These are phyloP conservation scores for Anguilla obscura DNA, from an alignment of 2,797 vertebrate genomes.

Conservation along the genomic window DNA sequence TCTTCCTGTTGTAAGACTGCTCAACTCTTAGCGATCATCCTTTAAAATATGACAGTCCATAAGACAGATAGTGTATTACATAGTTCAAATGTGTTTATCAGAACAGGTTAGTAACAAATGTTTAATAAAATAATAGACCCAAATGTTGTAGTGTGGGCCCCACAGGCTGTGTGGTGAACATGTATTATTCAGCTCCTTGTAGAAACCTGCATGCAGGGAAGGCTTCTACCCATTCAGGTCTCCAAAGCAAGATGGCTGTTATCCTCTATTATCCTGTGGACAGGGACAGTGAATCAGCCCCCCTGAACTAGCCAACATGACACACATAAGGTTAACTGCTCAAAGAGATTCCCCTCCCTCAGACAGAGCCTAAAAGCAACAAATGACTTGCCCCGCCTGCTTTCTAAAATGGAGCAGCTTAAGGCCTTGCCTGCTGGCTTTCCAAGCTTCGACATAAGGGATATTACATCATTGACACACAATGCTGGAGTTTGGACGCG, in stretches of 20 bases:
- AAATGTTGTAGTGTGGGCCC: not conserved
- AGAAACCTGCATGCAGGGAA: not conserved
- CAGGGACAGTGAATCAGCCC: not conserved
- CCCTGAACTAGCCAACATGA: not conserved
- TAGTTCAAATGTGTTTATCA: not conserved
- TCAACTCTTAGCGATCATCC: not conserved
- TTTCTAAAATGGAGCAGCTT: not conserved
- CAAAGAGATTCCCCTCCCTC: not conserved
- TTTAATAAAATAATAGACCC: not conserved
- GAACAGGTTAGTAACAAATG: not conserved
- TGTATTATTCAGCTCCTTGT: not conserved
- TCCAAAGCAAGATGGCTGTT: not conserved
- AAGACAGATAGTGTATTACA: not conserved
- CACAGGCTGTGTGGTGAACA: not conserved
- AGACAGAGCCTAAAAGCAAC: not conserved
- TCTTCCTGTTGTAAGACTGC: not conserved
- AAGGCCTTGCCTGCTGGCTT: not conserved
- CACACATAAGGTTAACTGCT: not conserved
- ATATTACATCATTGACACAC: conserved; percentile 4
- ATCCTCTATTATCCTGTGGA: not conserved
- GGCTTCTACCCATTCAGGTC: too few species aligned
- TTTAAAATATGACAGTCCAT: not conserved
- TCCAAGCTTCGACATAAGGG: conserved; percentile 11
- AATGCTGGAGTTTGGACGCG: not conserved
- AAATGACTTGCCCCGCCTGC: not conserved